These are phyloP conservation scores for Myripristis murdjan DNA, from an alignment of 2,797 vertebrate species.

Conservation along the genomic window DNA sequence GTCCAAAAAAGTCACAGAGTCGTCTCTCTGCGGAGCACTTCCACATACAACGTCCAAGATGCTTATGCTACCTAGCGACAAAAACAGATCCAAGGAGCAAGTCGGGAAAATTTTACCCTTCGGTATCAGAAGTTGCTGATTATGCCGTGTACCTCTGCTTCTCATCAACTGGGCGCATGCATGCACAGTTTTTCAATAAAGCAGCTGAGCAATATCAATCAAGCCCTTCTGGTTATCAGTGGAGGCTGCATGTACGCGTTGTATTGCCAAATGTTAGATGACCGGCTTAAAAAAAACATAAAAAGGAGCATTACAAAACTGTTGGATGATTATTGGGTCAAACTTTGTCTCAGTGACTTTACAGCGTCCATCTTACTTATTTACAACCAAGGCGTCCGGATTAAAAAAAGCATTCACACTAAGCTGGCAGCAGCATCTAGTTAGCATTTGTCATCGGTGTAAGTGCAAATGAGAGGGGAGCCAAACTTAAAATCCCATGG, in stretches of 20 bases:
- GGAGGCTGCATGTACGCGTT: conserved; percentile 52
- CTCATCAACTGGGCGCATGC: conserved; percentile 60
- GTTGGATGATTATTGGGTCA: conserved; percentile 23
- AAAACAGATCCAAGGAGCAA: conserved; percentile 30
- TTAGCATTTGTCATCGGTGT: conserved; percentile 1
- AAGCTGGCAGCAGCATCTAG: conserved; percentile 18
- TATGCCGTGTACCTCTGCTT: conserved; percentile 37
- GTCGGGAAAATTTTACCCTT: conserved; percentile 27
- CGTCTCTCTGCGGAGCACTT: conserved; percentile 4
- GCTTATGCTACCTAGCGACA: conserved; percentile 37
- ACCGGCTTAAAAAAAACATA: conserved; percentile 27
- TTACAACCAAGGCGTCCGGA: conserved; percentile 8
- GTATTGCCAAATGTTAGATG: conserved; percentile 62
- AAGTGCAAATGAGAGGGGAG: conserved; percentile 24
- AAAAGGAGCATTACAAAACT: conserved; percentile 37
- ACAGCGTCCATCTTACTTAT: conserved; percentile 13
- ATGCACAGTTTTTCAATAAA: conserved; percentile 68
- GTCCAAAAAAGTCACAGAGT: conserved; percentile 19
- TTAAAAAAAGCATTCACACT: conserved; percentile 14
- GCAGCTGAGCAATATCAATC: conserved; percentile 59
- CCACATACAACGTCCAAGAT: conserved; percentile 45
- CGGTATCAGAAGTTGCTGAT: conserved; percentile 16
- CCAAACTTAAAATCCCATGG: conserved; percentile 21
- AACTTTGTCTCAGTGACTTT: conserved; percentile 20
- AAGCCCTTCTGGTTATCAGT: conserved; percentile 57